These are phyloP conservation scores for Sturnira hondurensis DNA, from an alignment of 2,113 vertebrate genomes.

Conservation along the genomic window DNA sequence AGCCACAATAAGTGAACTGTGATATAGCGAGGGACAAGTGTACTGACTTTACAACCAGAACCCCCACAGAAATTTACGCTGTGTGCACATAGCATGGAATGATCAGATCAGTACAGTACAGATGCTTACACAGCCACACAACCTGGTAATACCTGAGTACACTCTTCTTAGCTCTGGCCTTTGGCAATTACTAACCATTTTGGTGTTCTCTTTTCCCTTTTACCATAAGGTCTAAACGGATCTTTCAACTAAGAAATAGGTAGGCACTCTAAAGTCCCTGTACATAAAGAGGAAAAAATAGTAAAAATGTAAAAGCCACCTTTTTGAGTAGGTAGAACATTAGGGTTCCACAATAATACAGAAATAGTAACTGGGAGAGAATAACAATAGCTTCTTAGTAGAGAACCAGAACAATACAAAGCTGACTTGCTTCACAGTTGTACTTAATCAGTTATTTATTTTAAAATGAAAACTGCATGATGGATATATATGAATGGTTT, in stretches of 20 bases:
- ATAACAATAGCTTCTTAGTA: neutral
- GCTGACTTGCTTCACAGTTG: neutral
- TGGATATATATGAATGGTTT: neutral
- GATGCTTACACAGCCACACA: neutral
- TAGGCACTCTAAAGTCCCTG: neutral
- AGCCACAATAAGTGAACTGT: too few relatives aligned
- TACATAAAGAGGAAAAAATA: neutral
- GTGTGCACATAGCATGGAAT: neutral
- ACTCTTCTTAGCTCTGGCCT: neutral
- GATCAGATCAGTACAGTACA: neutral
- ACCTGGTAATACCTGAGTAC: neutral
- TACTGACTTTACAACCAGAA: neutral
- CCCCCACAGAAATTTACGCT: neutral
- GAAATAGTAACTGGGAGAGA: neutral
- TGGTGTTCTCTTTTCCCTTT: neutral
- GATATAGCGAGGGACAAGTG: too few relatives aligned
- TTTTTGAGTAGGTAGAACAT: neutral
- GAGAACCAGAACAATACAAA: neutral
- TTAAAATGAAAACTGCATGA: neutral
- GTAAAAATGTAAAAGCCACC: neutral
- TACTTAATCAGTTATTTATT: neutral
- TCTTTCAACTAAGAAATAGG: constrained; percentile 14
- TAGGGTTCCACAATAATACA: neutral
- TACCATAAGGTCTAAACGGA: neutral
- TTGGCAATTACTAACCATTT: neutral